These are phyloP conservation scores for Trachemys scripta DNA, from an alignment of 2,113 vertebrate species.

Conservation along the genomic window DNA sequence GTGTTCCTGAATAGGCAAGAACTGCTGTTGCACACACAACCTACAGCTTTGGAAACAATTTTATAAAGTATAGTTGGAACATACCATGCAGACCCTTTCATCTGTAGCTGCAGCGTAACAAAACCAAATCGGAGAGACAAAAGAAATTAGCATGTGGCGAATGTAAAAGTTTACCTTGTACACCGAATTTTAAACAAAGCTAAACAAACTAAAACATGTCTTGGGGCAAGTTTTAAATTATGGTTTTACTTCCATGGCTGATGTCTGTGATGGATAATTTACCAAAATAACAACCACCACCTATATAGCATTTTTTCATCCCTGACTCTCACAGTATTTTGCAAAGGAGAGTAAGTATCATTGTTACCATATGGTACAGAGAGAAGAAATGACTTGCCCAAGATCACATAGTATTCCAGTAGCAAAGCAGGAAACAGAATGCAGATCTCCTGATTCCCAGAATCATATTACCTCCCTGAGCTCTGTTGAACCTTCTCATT, in stretches of 20 bases:
- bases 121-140: neutral
- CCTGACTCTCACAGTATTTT: neutral
- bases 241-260: neutral
- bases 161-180: neutral
- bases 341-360: neutral
- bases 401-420: neutral
- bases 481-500: neutral
- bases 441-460: neutral
- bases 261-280: neutral
- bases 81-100: neutral
- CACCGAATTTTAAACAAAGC: neutral
- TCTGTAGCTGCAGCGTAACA: neutral
- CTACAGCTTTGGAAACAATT: neutral
- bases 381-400: neutral
- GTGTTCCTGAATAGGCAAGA: neutral
- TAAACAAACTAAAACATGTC: neutral
- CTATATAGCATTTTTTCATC: neutral
- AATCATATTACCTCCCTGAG: accelerated
- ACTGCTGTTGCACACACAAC: neutral
- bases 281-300: neutral
- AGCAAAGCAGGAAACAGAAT: neutral
- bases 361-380: neutral
- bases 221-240: neutral
- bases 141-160: neutral
- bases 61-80: neutral